phyloP scores from a whole-genome alignment of 2,113 vertebrate genomes.

The Egretta garzetta region DNA sequence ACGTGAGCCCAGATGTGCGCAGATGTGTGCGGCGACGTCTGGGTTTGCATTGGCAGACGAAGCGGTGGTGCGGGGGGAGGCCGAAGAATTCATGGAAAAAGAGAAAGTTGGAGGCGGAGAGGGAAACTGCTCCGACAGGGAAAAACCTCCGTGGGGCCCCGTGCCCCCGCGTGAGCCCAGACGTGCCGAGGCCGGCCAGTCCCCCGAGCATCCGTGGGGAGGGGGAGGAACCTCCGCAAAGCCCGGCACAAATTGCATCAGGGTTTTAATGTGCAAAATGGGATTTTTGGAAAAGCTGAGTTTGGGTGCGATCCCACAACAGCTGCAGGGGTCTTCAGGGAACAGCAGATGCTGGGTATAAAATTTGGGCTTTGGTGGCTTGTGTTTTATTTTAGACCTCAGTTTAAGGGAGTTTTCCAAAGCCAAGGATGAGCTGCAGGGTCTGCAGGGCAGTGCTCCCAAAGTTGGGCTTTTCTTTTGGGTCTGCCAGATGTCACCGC shows the following conservation, averaged over 20 bases:
- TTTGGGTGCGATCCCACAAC: accelerated
- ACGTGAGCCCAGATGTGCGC: neutral
- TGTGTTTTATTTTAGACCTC: accelerated
- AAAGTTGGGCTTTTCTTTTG: neutral
- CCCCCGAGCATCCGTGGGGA: accelerated
- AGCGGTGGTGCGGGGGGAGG: accelerated
- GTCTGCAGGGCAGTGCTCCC: neutral
- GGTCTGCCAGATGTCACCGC: accelerated
- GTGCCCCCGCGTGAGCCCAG: neutral
- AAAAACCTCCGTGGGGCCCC: neutral
- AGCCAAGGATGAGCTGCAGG: accelerated
- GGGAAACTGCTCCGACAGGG: neutral
- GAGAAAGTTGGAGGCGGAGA: neutral
- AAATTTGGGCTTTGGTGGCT: neutral
- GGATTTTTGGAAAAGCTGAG: neutral
- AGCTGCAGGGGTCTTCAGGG: accelerated
- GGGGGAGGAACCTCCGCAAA: accelerated
- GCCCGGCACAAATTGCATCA: accelerated
- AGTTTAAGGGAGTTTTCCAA: accelerated
- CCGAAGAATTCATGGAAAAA: neutral
- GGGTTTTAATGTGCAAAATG: accelerated
- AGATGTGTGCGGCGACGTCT: neutral
- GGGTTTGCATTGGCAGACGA: neutral
- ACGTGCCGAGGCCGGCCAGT: accelerated
- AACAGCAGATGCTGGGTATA: neutral